These are phyloP conservation scores for Podocnemis expansa DNA, from an alignment of 2,113 vertebrate species.

Conservation along the genomic window DNA sequence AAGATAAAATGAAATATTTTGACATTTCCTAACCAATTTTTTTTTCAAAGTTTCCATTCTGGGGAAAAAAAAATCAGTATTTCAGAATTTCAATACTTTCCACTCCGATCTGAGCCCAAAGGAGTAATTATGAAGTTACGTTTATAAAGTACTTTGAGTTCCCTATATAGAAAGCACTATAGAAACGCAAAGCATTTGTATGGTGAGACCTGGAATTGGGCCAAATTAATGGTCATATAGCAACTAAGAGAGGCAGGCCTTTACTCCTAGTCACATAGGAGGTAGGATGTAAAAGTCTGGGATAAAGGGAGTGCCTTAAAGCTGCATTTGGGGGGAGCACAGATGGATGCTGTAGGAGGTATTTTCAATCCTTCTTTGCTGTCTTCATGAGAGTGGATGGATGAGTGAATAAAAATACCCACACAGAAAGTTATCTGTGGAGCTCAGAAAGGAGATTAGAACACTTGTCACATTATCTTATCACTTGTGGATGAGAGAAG, in stretches of 20 bases:
- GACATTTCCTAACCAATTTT: too few relatives aligned
- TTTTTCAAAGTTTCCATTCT: too few relatives aligned
- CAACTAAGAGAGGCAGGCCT: background rate
- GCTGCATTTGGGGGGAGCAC: background rate
- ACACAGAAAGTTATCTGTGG: background rate
- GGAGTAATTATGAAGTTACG: too few relatives aligned
- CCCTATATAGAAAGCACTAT: too few relatives aligned
- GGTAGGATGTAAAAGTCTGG: background rate
- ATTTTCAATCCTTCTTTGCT: constrained; percentile 19
- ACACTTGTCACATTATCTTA: background rate
- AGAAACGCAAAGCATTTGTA: too few relatives aligned
- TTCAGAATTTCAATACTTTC: too few relatives aligned
- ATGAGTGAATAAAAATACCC: fast-evolving
- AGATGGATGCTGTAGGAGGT: background rate
- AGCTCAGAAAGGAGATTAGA: background rate
- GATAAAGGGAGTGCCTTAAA: background rate
- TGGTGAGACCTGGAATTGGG: fast-evolving
- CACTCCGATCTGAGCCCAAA: too few relatives aligned
- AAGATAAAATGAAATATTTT: too few relatives aligned
- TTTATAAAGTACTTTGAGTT: too few relatives aligned
- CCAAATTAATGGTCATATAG: background rate
- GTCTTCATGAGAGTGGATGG: background rate
- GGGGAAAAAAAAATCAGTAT: too few relatives aligned
- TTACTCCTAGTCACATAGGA: background rate
- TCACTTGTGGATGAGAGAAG: background rate